Conservation (phyloP, 35 echinoderm and acorn worm species). For the Diadema setosum region DNA sequence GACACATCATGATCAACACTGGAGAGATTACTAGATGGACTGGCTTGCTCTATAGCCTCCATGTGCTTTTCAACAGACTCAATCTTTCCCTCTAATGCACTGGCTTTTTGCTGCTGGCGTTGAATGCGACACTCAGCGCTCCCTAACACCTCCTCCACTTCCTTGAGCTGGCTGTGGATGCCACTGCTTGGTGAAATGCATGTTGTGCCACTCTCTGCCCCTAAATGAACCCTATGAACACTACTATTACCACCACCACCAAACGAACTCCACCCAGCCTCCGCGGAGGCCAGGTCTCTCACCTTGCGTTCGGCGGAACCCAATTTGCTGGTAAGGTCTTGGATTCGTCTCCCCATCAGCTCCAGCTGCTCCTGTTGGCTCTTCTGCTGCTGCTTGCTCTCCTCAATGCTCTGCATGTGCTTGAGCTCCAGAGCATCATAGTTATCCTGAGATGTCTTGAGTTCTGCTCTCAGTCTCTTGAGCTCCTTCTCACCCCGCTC, state of each 20-base stretch:
- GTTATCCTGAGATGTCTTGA: constrained; percentile 51
- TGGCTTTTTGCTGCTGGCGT: constrained; percentile 45
- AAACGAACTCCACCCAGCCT: constrained; percentile 22
- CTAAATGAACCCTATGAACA: constrained; percentile 14
- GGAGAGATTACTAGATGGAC: constrained; percentile 10
- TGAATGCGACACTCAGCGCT: constrained; percentile 61
- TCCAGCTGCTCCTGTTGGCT: constrained; percentile 61
- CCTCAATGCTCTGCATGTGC: constrained; percentile 55
- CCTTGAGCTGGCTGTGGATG: constrained; percentile 63
- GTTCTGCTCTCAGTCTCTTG: constrained; percentile 65
- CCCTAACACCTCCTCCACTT: constrained; percentile 55
- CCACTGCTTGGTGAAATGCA: constrained; percentile 17
- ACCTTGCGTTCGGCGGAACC: constrained; percentile 91
- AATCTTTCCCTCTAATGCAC: constrained; percentile 60
- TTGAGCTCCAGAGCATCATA: constrained; percentile 84
- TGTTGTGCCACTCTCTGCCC: neutral
- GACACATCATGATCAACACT: constrained; percentile 32
- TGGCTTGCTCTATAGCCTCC: constrained; percentile 26
- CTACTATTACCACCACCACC: constrained; percentile 17
- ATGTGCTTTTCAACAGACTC: constrained; percentile 59
- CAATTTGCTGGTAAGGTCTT: constrained; percentile 89
- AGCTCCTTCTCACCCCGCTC: constrained; percentile 72
- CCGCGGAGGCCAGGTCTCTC: constrained; percentile 46
- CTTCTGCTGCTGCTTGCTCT: constrained; percentile 50
- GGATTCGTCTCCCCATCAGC: constrained; percentile 83